Conservation (phyloP, 2,113 vertebrate species). For the Pluvialis apricaria region DNA sequence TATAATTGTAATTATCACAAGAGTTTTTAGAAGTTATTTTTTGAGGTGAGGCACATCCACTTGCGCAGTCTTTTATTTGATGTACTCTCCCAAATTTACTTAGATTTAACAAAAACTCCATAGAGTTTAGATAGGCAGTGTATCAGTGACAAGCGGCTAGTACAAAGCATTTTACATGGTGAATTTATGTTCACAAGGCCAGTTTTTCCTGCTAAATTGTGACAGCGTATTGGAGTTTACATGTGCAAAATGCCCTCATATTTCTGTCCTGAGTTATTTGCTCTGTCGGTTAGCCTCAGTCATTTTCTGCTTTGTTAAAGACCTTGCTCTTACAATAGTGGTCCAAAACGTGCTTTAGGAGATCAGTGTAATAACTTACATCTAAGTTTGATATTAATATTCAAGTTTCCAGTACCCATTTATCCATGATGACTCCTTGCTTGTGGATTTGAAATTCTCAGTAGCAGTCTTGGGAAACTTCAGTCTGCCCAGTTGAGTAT, state of each 20-base stretch:
- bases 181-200: constrained; percentile 1
- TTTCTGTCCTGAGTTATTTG: neutral
- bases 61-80: constrained; percentile 62
- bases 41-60: constrained; percentile 8
- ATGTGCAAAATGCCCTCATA: neutral
- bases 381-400: neutral
- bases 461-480: neutral
- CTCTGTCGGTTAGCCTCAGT: fast-evolving
- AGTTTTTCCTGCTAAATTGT: neutral
- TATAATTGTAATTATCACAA: constrained; percentile 48
- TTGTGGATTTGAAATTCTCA: neutral
- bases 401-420: neutral
- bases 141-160: neutral
- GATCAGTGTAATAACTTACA: neutral
- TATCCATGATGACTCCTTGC: neutral
- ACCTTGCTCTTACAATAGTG: neutral
- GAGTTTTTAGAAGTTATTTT: constrained; percentile 43
- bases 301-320: neutral
- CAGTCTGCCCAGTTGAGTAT: neutral
- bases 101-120: constrained; percentile 55
- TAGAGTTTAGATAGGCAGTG: constrained; percentile 37
- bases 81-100: constrained; percentile 37
- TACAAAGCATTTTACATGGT: constrained; percentile 34
- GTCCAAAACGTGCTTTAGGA: neutral
- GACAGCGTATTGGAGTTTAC: neutral